Percentiles rank a stretch among this genome's conserved stretches.
Evolutionary conservation across 2,888 invertebrate species (phyloP).

Genomic region (Sinelater perroti): DNA sequence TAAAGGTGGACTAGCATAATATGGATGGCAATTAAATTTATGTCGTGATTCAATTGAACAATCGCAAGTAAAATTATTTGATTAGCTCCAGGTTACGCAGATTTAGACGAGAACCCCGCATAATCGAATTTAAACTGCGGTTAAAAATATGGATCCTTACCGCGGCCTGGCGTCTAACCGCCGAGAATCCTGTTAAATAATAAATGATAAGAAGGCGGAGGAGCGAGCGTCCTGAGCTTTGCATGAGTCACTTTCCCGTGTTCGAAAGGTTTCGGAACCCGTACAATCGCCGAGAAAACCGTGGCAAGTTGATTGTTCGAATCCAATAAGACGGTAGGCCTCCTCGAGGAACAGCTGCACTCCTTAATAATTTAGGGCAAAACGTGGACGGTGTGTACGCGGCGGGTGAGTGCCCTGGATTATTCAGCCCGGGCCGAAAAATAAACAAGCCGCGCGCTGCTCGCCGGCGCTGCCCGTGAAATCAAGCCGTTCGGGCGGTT

Average conservation of each 20-base stretch:
- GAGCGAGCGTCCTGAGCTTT: not conserved
- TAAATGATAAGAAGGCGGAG: not conserved
- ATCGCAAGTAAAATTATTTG: too few relatives aligned
- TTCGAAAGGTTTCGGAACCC: constrained; percentile 36
- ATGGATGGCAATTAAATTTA: too few relatives aligned
- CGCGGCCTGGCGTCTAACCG: constrained; percentile 3
- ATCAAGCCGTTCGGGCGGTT: constrained; percentile 1
- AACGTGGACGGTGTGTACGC: constrained; percentile 15
- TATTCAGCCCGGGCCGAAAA: too few relatives aligned
- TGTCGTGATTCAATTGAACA: too few relatives aligned
- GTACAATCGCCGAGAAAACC: constrained; percentile 13
- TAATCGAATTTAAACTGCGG: not conserved
- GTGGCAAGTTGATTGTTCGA: constrained; percentile 14
- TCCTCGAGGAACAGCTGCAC: constrained; percentile 13
- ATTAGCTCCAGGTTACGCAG: not conserved
- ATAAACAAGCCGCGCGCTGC: too few relatives aligned
- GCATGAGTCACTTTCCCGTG: constrained; percentile 17
- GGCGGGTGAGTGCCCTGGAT: constrained; percentile 11
- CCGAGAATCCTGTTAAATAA: constrained; percentile 5
- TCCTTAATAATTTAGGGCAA: constrained; percentile 21
- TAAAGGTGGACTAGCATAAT: too few relatives aligned
- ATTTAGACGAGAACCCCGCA: not conserved
- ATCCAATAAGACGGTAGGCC: constrained; percentile 17
- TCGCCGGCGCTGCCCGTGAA: too few relatives aligned
- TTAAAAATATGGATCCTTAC: not conserved